phyloP scores from a whole-genome alignment of 2,888 invertebrate genomes.

The Ectobius pallidus region DNA sequence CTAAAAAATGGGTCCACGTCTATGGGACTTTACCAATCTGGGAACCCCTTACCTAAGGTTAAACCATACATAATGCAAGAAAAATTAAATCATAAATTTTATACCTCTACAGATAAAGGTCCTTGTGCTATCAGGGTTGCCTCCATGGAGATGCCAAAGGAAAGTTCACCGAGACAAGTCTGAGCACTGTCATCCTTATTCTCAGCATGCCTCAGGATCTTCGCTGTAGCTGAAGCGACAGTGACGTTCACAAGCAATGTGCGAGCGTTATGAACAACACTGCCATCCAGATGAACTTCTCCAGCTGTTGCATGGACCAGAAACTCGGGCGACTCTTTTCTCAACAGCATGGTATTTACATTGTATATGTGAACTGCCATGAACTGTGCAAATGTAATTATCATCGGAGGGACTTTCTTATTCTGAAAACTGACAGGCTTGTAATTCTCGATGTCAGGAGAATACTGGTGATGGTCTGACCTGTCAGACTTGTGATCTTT shows the following conservation, averaged over 20 bases:
- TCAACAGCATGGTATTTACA: conserved; percentile 66
- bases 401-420: conserved; percentile 77
- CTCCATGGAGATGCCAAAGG: conserved; percentile 75
- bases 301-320: conserved; percentile 73
- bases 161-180: conserved; percentile 74
- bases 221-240: conserved; percentile 66
- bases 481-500: conserved; percentile 50
- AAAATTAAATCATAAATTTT: no score
- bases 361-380: conserved; percentile 85
- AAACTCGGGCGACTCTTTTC: conserved; percentile 70
- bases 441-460: neutral
- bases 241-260: conserved; percentile 76
- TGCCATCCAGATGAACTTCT: conserved; percentile 71
- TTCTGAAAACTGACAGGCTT: conserved; percentile 46
- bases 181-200: conserved; percentile 55
- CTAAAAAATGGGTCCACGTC: no score
- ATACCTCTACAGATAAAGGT: conserved; percentile 83
- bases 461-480: conserved; percentile 42
- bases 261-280: conserved; percentile 70
- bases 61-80: no score
- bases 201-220: conserved; percentile 62
- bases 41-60: no score
- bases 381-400: conserved; percentile 87
- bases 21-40: no score
- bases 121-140: conserved; percentile 81